Evolutionary conservation across 2,113 vertebrate genomes (phyloP).

Genomic region (Pelobates fuscus): DNA sequence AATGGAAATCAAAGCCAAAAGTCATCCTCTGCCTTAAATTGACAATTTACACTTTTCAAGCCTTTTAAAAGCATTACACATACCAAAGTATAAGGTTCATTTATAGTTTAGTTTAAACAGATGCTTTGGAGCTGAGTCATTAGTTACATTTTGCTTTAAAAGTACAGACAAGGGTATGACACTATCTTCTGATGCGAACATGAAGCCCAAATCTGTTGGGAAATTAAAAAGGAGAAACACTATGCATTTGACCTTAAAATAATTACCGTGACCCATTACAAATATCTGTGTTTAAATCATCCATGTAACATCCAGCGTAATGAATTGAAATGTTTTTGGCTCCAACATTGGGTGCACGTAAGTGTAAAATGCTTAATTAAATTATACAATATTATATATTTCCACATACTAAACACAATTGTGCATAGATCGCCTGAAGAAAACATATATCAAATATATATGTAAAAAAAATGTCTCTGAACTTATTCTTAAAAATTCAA

Average conservation of each 20-base stretch:
- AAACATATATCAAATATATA: no score
- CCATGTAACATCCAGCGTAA: background rate
- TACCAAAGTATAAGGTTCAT: conserved; percentile 38
- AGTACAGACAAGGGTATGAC: background rate
- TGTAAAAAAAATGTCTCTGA: no score
- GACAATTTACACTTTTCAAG: conserved; percentile 38
- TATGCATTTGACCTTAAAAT: background rate
- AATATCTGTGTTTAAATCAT: background rate
- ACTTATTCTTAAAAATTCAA: no score
- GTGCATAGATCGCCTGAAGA: no score
- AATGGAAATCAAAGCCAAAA: conserved; percentile 31
- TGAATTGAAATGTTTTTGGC: background rate
- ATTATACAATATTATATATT: background rate
- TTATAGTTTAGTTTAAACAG: conserved; percentile 47
- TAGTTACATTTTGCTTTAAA: conserved; percentile 21
- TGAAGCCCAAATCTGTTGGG: conserved; percentile 6
- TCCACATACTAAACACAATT: background rate
- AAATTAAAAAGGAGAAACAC: conserved; percentile 8
- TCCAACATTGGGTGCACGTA: background rate
- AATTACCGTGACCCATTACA: background rate
- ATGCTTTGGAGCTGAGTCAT: conserved; percentile 46
- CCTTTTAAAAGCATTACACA: conserved; percentile 43
- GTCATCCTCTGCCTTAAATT: conserved; percentile 24
- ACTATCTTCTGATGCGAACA: conserved; percentile 21
- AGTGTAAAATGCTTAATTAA: background rate